Base-by-base conservation (phyloP, 2,888 invertebrate species). In the Amphiduros pacificus region DNA sequence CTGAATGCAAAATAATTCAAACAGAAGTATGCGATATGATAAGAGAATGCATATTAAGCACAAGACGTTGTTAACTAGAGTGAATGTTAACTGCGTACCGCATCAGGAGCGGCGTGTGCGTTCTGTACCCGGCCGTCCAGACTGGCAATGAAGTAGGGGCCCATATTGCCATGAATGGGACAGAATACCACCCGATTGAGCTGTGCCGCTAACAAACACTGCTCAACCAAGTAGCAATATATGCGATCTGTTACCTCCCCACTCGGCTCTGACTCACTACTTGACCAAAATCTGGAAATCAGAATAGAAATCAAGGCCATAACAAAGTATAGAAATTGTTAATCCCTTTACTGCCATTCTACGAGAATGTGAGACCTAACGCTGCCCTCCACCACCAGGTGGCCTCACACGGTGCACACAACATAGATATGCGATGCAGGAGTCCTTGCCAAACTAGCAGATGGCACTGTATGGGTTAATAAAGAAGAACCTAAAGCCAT, bases 191-290 rank as follows among this genome's bases (percentile, higher is more conserved):
- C 84, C 71, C 87, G 87, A 60, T 87, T 87, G 72, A 89, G 89
- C 83, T 93, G 91, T 0, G 93, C 92, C 0, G 90, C 89, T 59
- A 96, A 86, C 77, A 98, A 94, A 83, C 97, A 97, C 81, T 96
- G 93, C 84, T 99, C 98, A 27, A 97, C 91, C 85, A 93, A 40
- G 58, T 65, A 64, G 63, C 69, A 69, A 62, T 70, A 67, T 17
- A 70, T 56, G 6, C 40, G 36, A 28, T 50, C 50, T 48, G 29
- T 24, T 11, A 29, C 31, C 9, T 27, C 61, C 41, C 36, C 31
- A 9, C 41, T 28, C 28, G 40, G 32, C 40, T 14, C 56, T 26
- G 44, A 44, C 20, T 31, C 48, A 27, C 22, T 24, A 56, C 56
- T 31, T 40, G 27, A 40, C 29, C 56, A 44, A 48, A 49, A 49